A percentile compares a stretch with the other conserved stretches of the same genome.
Evolutionary conservation across 2,797 vertebrate genomes (phyloP).

Genomic region (Arnoldichthys spilopterus): DNA sequence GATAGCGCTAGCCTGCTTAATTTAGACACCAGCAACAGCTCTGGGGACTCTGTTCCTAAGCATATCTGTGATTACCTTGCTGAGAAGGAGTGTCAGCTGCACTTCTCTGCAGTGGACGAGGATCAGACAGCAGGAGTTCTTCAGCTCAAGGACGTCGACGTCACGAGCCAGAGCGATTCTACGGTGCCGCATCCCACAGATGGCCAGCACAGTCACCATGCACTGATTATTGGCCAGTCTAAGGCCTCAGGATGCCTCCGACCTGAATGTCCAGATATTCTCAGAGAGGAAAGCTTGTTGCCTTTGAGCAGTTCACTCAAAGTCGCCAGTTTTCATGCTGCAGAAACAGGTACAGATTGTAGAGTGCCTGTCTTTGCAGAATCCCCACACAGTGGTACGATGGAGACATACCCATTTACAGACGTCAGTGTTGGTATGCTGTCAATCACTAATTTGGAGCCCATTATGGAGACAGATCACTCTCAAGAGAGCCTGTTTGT

Average conservation of each 20-base stretch:
- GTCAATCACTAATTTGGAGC: constrained; percentile 50
- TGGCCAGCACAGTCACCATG: neutral
- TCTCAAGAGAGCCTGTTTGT: constrained; percentile 37
- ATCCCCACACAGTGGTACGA: neutral
- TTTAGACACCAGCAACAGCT: neutral
- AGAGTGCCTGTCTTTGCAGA: no score
- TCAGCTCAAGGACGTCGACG: constrained; percentile 29
- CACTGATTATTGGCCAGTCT: neutral
- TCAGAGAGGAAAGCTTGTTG: constrained; percentile 28
- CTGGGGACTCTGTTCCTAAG: constrained; percentile 10
- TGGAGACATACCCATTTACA: constrained; percentile 3
- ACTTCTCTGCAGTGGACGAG: constrained; percentile 23
- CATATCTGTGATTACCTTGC: constrained; percentile 14
- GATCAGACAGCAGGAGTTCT: constrained; percentile 17
- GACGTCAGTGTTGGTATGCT: constrained; percentile 32
- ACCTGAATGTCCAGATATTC: constrained; percentile 4
- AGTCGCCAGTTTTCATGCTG: neutral
- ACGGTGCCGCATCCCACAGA: constrained; percentile 16
- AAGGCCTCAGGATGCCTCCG: constrained; percentile 9
- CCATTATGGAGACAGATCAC: constrained; percentile 51
- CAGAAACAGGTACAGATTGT: constrained; percentile 17
- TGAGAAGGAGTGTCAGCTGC: constrained; percentile 25
- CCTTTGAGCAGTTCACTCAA: neutral
- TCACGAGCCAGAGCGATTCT: neutral
- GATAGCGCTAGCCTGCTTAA: neutral